Conservation (phyloP, 2,113 vertebrate species). For the Lontra canadensis region DNA sequence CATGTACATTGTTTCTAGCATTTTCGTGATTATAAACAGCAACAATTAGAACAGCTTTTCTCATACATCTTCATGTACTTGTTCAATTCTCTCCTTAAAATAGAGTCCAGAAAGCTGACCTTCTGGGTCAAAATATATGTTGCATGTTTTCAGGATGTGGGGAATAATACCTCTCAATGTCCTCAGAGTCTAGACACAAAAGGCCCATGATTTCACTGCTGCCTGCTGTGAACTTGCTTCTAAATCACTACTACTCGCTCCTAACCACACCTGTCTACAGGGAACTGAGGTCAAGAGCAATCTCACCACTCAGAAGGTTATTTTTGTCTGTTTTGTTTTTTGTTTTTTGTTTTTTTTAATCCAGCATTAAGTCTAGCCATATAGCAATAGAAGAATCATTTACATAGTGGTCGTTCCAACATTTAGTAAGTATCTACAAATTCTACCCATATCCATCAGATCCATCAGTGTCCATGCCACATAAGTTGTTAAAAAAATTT, state of each 20-base stretch:
- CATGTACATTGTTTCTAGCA: background rate
- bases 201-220: background rate
- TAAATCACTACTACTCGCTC: background rate
- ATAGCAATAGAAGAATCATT: background rate
- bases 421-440: background rate
- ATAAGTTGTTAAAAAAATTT: background rate
- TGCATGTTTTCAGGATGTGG: background rate
- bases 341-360: background rate
- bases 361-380: background rate
- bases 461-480: background rate
- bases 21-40: background rate
- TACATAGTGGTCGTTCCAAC: background rate
- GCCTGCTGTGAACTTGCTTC: background rate
- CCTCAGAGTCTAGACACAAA: background rate
- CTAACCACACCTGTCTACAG: background rate
- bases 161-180: background rate
- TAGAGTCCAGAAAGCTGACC: background rate
- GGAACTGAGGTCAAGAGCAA: background rate
- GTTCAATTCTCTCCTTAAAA: background rate
- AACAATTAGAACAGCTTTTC: background rate
- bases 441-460: background rate
- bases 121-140: background rate
- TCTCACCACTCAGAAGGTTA: background rate
- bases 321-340: no score
- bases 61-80: background rate